Conservation (phyloP, 2,797 vertebrate species). For the Hemibagrus guttatus region DNA sequence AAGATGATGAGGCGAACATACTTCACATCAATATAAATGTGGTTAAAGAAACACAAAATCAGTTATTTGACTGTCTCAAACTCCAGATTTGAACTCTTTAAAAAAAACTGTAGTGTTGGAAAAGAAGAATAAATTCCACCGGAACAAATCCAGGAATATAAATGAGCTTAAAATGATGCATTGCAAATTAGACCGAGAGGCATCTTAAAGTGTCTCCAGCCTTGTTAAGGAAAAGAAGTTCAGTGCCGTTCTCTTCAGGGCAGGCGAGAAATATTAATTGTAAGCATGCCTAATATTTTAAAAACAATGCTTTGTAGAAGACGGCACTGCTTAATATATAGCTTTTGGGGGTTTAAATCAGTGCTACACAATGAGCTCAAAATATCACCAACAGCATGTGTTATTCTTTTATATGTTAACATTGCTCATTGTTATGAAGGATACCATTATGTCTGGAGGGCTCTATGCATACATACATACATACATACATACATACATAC, state of each 20-base stretch:
- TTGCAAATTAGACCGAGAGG: background rate
- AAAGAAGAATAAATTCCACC: background rate
- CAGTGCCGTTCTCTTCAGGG: background rate
- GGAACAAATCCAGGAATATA: background rate
- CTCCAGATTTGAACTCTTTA: background rate
- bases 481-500: background rate
- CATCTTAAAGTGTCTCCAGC: background rate
- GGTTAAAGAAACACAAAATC: background rate
- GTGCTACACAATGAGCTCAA: background rate
- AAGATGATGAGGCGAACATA: background rate
- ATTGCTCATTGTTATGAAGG: background rate
- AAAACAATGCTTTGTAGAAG: background rate
- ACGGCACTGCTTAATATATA: background rate
- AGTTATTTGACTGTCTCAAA: background rate
- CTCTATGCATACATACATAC: background rate
- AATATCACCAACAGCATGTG: background rate
- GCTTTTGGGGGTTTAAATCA: background rate
- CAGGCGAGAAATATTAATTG: background rate
- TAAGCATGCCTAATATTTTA: background rate
- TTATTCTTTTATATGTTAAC: background rate
- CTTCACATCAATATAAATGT: background rate
- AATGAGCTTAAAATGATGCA: background rate
- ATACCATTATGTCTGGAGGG: background rate
- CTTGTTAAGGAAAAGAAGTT: background rate
- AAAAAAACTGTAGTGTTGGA: background rate